Conservation (phyloP, 1,140 invertebrate genomes). For the Berghia stephanieae region DNA sequence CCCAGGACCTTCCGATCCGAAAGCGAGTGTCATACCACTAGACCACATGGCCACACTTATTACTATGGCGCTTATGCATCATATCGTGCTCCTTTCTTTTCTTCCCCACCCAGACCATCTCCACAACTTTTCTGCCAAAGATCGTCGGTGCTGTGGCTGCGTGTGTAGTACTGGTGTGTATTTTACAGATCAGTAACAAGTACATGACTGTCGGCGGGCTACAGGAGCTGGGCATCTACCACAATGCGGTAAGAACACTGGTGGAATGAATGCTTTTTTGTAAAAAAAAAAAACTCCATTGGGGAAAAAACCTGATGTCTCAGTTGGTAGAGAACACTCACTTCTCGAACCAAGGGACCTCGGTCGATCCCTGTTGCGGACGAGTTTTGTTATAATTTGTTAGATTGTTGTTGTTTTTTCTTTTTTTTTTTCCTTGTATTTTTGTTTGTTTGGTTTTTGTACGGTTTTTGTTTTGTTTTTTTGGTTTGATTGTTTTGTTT, state of each 20-base stretch:
- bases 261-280: not conserved
- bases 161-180: conserved; percentile 43
- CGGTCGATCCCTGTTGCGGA: too few relatives aligned
- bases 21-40: not conserved
- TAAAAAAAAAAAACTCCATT: not conserved
- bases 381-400: not conserved
- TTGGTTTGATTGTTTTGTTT: too few relatives aligned
- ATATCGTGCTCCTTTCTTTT: not conserved
- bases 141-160: conserved; percentile 43
- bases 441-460: too few relatives aligned
- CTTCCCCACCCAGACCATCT: conserved; percentile 44
- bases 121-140: conserved; percentile 52
- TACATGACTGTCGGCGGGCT: conserved; percentile 47
- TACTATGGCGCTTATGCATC: not conserved
- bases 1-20: too few relatives aligned
- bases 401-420: not conserved
- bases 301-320: not conserved
- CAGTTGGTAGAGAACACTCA: not conserved
- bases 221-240: conserved; percentile 48
- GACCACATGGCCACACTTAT: not conserved
- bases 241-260: conserved; percentile 44
- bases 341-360: not conserved
- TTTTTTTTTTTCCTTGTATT: too few relatives aligned
- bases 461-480: too few relatives aligned
- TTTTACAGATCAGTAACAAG: conserved; percentile 41